Base-by-base conservation (phyloP, 2,113 vertebrate genomes). In the Ailurus styani region DNA sequence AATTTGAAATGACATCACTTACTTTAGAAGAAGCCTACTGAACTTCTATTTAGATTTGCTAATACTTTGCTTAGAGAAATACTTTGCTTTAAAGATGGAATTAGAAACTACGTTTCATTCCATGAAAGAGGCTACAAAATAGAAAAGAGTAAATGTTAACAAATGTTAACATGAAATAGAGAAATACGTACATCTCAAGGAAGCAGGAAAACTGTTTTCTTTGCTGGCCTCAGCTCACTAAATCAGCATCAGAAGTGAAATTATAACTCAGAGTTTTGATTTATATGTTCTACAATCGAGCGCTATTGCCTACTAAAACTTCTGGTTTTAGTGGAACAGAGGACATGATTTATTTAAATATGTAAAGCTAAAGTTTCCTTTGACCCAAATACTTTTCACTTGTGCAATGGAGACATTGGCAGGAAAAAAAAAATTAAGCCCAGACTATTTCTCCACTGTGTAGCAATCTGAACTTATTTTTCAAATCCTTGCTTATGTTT, bases 401-500 rank as follows among this genome's bases (percentile, higher is more conserved):
- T 68, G 3, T 47, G 12, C n/a, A n/a, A n/a, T n/a, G n/a, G n/a
- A n/a, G n/a, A n/a, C n/a, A n/a, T 14, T 73, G 78, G 14, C 50
- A 89, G 29, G 14, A 0, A 4, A 54, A 82, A 11, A 42, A 42
- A 50, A 50, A 29, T 86, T 42, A 62, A 86, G 17, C 8, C 40
- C 64, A 78, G 92, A 87, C 27, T 86, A 79, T 91, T 97, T 94
- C 81, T 81, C 18, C 64, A 82, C 34, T 70, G 4, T 52, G 9
- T 89, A 78, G 66, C 47, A 79, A 60, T 83, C 17, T 73, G 55
- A 93, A 34, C 50, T 62, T 83, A 0, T 82, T 70, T 97, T 77
- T 96, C 60, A 92, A 83, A 81, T 45, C 42, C 50, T 75, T 47
- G 37, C 11, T 93, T 93, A 47, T 52, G 88, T 81, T 94, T 96